Conservation (phyloP, 2,888 invertebrate species). For the Unio pictorum region DNA sequence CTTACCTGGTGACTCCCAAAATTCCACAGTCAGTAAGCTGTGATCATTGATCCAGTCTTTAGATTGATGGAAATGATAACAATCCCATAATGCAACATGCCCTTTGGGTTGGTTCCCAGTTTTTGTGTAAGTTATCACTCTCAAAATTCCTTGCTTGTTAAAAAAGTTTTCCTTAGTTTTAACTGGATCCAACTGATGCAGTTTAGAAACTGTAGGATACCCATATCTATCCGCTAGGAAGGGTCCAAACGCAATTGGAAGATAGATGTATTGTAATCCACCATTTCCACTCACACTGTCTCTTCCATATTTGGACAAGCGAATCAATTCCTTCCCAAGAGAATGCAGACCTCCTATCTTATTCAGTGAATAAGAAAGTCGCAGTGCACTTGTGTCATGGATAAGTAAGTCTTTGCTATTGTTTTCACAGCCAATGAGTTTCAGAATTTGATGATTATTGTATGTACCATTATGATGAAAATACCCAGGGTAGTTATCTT, state of each 20-base stretch:
- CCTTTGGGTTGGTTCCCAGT: slow-evolving; percentile 61
- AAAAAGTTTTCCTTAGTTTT: slow-evolving; percentile 60
- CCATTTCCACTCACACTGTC: slow-evolving; percentile 63
- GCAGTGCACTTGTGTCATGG: slow-evolving; percentile 67
- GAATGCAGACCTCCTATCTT: slow-evolving; percentile 62
- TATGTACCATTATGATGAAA: slow-evolving; percentile 59
- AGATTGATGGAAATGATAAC: slow-evolving; percentile 66
- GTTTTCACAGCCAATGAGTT: slow-evolving; percentile 43
- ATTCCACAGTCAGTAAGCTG: slow-evolving; percentile 65
- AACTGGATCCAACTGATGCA: slow-evolving; percentile 55
- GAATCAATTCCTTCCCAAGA: slow-evolving; percentile 58
- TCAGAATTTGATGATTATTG: slow-evolving; percentile 56
- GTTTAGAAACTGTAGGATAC: slow-evolving; percentile 60
- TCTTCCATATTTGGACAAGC: slow-evolving; percentile 60
- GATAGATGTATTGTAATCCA: slow-evolving; percentile 62
- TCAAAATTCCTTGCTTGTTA: slow-evolving; percentile 65
- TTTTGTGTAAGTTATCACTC: slow-evolving; percentile 65
- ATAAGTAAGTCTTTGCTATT: slow-evolving; percentile 41
- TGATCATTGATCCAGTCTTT: slow-evolving; percentile 64
- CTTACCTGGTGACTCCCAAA: slow-evolving; percentile 69
- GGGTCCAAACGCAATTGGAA: slow-evolving; percentile 67
- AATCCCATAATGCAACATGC: slow-evolving; percentile 69
- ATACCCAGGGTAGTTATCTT: slow-evolving; percentile 64
- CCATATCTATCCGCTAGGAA: slow-evolving; percentile 68
- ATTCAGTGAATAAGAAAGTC: slow-evolving; percentile 65